phyloP scores from a whole-genome alignment of 1,140 invertebrate species.

The Centruroides vittatus region DNA sequence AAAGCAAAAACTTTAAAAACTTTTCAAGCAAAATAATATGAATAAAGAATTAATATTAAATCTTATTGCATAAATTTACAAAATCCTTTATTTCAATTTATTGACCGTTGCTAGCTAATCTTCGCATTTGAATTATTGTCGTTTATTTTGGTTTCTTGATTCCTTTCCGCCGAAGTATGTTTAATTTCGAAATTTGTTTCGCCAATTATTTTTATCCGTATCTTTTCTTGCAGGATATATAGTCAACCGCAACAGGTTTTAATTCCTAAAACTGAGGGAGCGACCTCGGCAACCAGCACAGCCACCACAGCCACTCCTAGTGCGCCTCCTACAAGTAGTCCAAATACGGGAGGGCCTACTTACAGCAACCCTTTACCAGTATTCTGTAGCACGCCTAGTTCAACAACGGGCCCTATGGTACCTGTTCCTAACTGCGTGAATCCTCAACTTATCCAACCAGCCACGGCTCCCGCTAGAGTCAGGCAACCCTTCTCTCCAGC shows the following conservation, averaged over 20 bases:
- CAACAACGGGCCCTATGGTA: conserved; percentile 20
- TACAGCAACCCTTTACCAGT: conserved; percentile 17
- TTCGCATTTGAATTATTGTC: no score
- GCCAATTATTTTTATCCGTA: no score
- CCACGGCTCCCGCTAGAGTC: conserved; percentile 5
- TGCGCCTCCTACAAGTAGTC: not conserved
- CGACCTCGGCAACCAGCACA: not conserved
- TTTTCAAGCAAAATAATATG: no score
- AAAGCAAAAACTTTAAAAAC: no score
- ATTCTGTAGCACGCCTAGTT: conserved; percentile 16
- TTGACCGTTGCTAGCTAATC: no score
- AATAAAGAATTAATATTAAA: no score
- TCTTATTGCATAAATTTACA: no score
- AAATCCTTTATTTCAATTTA: no score
- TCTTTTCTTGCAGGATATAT: conserved; percentile 10
- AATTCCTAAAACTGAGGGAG: conserved; percentile 6
- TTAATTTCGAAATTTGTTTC: no score
- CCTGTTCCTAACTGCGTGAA: conserved; percentile 18
- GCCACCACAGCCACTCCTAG: conserved; percentile 4
- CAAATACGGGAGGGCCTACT: conserved; percentile 11
- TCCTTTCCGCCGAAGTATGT: no score
- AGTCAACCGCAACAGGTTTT: conserved; percentile 16
- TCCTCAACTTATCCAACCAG: conserved; percentile 17
- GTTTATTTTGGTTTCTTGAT: no score
- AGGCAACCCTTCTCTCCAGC: conserved; percentile 8